Conservation (phyloP, 2,113 vertebrate species). For the Planiliza haematocheilus region DNA sequence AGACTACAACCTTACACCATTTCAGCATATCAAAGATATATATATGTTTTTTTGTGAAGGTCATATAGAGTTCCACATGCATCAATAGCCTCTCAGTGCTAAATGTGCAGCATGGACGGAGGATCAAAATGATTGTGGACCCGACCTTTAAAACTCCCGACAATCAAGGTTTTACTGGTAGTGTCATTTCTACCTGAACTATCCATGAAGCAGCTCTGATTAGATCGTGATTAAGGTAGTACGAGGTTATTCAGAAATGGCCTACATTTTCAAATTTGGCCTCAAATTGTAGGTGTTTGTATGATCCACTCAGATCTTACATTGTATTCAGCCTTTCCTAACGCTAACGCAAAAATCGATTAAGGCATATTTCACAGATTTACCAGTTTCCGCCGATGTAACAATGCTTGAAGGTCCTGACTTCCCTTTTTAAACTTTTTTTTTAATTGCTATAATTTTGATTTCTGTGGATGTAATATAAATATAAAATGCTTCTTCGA, state of each 20-base stretch:
- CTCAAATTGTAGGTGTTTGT: neutral
- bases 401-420: no score
- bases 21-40: neutral
- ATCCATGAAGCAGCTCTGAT: neutral
- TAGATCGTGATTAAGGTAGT: neutral
- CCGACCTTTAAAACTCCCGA: neutral
- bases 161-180: slow-evolving; percentile 33
- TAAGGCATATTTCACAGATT: no score
- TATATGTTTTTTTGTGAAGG: slow-evolving; percentile 10
- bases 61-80: neutral
- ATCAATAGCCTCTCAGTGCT: slow-evolving; percentile 17
- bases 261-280: neutral
- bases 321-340: no score
- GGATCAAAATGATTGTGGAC: slow-evolving; percentile 7
- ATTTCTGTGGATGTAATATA: no score
- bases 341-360: no score
- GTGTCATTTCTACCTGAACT: neutral
- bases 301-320: no score
- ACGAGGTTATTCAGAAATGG: neutral
- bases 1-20: neutral
- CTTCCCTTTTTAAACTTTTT: no score
- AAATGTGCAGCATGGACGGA: slow-evolving; percentile 3
- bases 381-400: no score
- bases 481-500: no score
- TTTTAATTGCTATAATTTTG: no score